Base-by-base conservation (phyloP, 2,113 vertebrate genomes). In the Cichladusa arquata region DNA sequence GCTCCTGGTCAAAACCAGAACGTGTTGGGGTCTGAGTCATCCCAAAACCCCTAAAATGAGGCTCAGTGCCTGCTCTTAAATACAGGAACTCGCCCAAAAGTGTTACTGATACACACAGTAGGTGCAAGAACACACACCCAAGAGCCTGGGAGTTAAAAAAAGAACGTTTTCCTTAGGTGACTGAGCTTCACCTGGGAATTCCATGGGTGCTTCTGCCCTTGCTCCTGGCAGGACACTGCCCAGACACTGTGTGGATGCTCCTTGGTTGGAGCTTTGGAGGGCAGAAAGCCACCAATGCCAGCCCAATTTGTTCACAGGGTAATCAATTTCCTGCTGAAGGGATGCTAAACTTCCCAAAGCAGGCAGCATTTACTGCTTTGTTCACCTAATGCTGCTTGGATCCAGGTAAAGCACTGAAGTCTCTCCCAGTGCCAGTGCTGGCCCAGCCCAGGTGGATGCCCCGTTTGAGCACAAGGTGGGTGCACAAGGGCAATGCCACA, bases 231-330 rank as follows among this genome's bases (percentile, higher is more conserved):
- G 76, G 64, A 54, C 45, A 5, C 40, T 31, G 57, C 54, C n/a
- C 86, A 83, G 66, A 53, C 0, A 0, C 57, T 23, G n/a, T 0
- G 0, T 22, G n/a, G 76, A 22, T 44, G 23, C 44, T 79, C 60
- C 80, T 76, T 4, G 53, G 29, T 61, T 48, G 47, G 54, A 79
- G 36, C 4, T 24, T 40, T 33, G 40, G 33, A 80, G 28, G 26
- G 54, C 42, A 45, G 44, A 45, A 45, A 45, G 44, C 44, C 44
- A 45, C 19, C 44, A 45, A 19, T 45, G 0, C 47, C 44, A 34
- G 60, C 34, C 31, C 57, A 19, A 4, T 74, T n/a, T 64, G 48
- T 11, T n/a, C 44, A 7, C 14, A 18, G 6, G 1, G 19, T 12
- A 48, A 45, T 48, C 28, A 25, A 48, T 57, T 51, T 58, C 8